Conservation (phyloP, 1,140 invertebrate genomes). For the Cotesia glomerata region DNA sequence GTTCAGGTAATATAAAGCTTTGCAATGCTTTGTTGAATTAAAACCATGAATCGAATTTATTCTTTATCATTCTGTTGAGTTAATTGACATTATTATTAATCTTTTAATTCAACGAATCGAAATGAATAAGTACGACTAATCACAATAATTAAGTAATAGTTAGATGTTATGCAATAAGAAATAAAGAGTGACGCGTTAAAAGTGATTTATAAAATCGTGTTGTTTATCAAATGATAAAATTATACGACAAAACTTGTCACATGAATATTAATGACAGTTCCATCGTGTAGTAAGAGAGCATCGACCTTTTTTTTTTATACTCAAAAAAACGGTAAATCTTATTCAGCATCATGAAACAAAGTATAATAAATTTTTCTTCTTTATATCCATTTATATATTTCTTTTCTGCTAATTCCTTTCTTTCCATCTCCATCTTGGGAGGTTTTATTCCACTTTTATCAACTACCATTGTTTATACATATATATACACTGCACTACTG, state of each 20-base stretch:
- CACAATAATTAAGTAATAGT: not conserved
- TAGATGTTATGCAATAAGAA: not conserved
- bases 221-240: slow-evolving; percentile 23
- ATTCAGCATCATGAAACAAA: too few species aligned
- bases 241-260: slow-evolving; percentile 21
- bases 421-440: not conserved
- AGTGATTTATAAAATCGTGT: slow-evolving; percentile 6
- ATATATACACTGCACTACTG: too few species aligned
- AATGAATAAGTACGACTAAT: not conserved
- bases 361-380: not conserved
- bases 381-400: not conserved
- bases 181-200: not conserved
- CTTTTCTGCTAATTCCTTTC: not conserved
- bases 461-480: not conserved
- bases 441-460: not conserved
- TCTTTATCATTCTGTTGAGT: too few species aligned
- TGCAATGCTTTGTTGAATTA: too few species aligned
- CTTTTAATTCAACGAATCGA: too few species aligned
- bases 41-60: too few species aligned
- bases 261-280: slow-evolving; percentile 25
- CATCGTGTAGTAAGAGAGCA: slow-evolving; percentile 2
- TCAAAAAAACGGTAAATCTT: too few species aligned
- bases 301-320: slow-evolving; percentile 24
- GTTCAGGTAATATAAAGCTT: too few species aligned
- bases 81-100: too few species aligned